Percentiles rank a stretch among this genome's conserved stretches.
These are phyloP conservation scores for Triops cancriformis DNA, from an alignment of 1,140 invertebrate genomes.

Conservation along the genomic window DNA sequence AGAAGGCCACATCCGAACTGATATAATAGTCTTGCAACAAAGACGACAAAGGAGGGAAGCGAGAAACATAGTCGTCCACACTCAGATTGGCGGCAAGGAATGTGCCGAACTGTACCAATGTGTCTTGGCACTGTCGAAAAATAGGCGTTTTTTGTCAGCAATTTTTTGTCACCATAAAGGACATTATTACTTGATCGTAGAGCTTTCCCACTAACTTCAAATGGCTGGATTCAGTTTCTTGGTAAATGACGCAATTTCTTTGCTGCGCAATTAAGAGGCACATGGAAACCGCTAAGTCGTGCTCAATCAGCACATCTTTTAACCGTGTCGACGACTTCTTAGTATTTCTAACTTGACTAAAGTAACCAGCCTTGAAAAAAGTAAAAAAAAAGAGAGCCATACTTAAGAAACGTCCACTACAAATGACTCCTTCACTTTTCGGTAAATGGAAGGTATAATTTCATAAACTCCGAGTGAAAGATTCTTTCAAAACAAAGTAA, in stretches of 20 bases:
- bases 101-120: slow-evolving; percentile 92
- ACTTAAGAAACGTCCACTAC: no score
- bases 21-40: slow-evolving; percentile 90
- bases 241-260: slow-evolving; percentile 83
- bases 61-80: slow-evolving; percentile 85
- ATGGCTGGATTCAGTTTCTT: slow-evolving; percentile 77
- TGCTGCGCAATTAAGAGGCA: slow-evolving; percentile 95
- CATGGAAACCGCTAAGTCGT: slow-evolving; percentile 84
- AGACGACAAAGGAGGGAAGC: slow-evolving; percentile 77
- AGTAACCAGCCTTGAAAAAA: slow-evolving; percentile 73
- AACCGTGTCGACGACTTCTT: slow-evolving; percentile 91
- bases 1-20: slow-evolving; percentile 92
- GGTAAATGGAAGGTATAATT: neutral
- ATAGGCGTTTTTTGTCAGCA: neutral
- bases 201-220: slow-evolving; percentile 72
- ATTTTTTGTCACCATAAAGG: neutral
- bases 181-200: slow-evolving; percentile 42
- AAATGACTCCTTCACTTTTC: slow-evolving; percentile 14
- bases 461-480: neutral
- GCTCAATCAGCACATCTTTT: slow-evolving; percentile 86
- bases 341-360: slow-evolving; percentile 91
- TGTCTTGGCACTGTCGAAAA: slow-evolving; percentile 83
- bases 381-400: slow-evolving; percentile 11
- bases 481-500: slow-evolving; percentile 15
- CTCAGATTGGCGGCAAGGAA: slow-evolving; percentile 88